Evolutionary conservation across 2,113 vertebrate species (phyloP).

Genomic region (Perccottus glenii): DNA sequence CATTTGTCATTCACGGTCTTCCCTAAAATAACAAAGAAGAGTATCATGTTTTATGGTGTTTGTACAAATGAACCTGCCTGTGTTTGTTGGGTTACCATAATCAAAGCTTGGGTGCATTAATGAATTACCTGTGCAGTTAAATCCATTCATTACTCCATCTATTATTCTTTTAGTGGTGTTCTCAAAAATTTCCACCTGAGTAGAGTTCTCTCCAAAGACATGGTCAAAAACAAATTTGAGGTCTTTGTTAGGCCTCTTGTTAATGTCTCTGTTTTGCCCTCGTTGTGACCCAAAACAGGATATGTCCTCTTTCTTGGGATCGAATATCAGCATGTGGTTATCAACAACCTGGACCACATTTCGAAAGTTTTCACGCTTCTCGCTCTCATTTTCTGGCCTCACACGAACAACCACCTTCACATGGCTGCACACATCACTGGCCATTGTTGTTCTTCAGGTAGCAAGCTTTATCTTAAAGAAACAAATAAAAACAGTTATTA

Average conservation of each 20-base stretch:
- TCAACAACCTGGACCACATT: constrained; percentile 92
- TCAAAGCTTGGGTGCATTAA: neutral
- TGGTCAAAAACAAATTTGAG: constrained; percentile 95
- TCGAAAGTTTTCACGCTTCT: constrained; percentile 79
- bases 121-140: constrained; percentile 92
- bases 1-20: too few species aligned
- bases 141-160: constrained; percentile 91
- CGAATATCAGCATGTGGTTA: constrained; percentile 91
- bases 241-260: constrained; percentile 88
- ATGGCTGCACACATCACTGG: constrained; percentile 85
- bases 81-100: neutral
- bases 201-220: constrained; percentile 86
- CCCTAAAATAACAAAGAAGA: neutral
- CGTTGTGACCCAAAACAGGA: constrained; percentile 85
- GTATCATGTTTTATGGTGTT: neutral
- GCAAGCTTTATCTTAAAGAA: constrained; percentile 28
- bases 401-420: constrained; percentile 93
- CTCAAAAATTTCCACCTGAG: constrained; percentile 90
- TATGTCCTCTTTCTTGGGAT: constrained; percentile 88
- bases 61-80: neutral
- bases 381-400: constrained; percentile 85
- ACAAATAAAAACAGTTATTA: neutral
- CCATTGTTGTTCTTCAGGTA: constrained; percentile 54
- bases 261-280: constrained; percentile 80
- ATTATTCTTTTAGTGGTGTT: constrained; percentile 89